Evolutionary conservation across 2,113 vertebrate genomes (phyloP), one percentile per base, ranked within the genome.

Genomic region (Egretta garzetta): DNA sequence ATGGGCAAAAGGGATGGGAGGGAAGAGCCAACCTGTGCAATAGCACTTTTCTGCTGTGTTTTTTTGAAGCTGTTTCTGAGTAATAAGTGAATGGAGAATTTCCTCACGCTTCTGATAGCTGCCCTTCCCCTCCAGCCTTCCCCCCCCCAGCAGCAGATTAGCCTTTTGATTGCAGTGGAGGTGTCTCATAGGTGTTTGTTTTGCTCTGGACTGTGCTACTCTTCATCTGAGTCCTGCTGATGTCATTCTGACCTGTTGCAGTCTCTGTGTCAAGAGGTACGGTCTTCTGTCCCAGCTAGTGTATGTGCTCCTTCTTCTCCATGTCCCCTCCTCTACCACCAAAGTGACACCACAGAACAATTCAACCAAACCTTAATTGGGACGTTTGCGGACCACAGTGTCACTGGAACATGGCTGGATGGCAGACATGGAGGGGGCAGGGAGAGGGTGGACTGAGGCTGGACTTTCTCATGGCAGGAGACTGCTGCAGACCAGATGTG

Each of bases 351-450:
- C 26, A 55, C 1, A 37, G 41, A 84, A 55, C 22, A 80, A 15
- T 63, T 89, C 45, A 80, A 6, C 9, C 45, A 74, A 32, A 81
- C 35, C 9, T 59, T 90, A 50, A 33, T 0, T 39, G 23, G 4
- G 22, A 2, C 82, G 7, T 63, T 63, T 14, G 7, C 27, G 24
- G 74, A 39, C n/a, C 56, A 52, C 39, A 50, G 22, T 47, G 35
- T 74, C 84, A 62, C 59, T 94, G 64, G 35, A 85, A 50, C 6
- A 30, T 59, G 41, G 12, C 30, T 82, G n/a, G 14, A 15, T 80
- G 39, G 43, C 66, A 93, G 52, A 35, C 1, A 0, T 24, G 4
- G 47, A 3, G 35, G 32, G 30, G 4, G 20, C 0, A 1, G n/a
- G 52, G 45, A 32, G 23, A 47, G 30, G 63, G 22, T 45, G 30